Base-by-base conservation (phyloP, 1,140 invertebrate species). In the Pogonognathellus flavescens region DNA sequence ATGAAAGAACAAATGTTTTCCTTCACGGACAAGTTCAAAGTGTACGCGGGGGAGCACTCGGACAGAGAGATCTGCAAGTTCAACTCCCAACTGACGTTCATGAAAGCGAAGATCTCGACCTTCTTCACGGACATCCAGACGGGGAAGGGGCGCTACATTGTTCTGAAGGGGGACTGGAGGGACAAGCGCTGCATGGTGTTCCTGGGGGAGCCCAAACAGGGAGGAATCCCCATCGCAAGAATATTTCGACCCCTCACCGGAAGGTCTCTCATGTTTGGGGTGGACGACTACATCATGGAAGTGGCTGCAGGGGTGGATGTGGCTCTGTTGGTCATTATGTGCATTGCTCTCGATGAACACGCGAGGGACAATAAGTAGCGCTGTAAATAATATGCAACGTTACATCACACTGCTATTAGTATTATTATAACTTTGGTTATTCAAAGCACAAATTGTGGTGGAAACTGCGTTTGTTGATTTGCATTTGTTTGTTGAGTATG, bases 261-360 rank as follows among this genome's bases (percentile, higher is more conserved):
- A 31, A 85, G 66, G 20, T 20, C 41, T 13, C 41, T 83, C 31
- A 52, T 87, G 59, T 60, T 87, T n/a, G 86, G 84, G 59, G 57
- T 53, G n/a, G 84, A 87, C 57, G 86, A 87, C 13, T 87, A 87
- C 82, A 62, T 85, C 22, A 70, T 87, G n/a, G 86, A 87, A 55
- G 80, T 87, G 18, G 84, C 86, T 25, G 57, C 84, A 76, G 86
- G 86, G 57, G 86, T 87, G 25, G 86, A 87, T 57, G 80, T 87
- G 20, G 84, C 86, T 16, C 49, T 87, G 2, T 50, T 83, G 25
- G 86, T 87, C 20, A 83, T 81, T 9, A 87, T 87, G 86, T 87
- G 86, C 82, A 87, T 87, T 80, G 86, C 86, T 9, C 60, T 87
- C 25, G 86, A 87, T 41, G 86, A 87, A 52, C 86, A 87, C 22